phyloP scores from a whole-genome alignment of 2,797 vertebrate genomes.

The Oceanodroma leucorhoa region DNA sequence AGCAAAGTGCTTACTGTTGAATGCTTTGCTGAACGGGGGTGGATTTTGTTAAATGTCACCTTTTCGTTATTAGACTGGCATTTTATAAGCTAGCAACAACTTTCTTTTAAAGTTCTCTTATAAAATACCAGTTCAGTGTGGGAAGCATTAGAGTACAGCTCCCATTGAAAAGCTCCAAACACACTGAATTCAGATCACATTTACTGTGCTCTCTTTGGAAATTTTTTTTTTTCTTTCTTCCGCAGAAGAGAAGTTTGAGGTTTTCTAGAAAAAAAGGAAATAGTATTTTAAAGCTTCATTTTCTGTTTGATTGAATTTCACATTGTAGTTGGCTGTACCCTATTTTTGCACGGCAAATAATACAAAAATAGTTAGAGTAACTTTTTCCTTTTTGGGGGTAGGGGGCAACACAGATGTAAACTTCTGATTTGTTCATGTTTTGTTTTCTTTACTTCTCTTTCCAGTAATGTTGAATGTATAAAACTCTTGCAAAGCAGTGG shows the following conservation, averaged over 20 bases:
- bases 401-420: not conserved
- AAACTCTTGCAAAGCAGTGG: slow-evolving; percentile 93
- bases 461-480: slow-evolving; percentile 95
- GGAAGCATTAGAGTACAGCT: not conserved
- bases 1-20: not conserved
- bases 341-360: not conserved
- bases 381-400: not conserved
- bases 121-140: not conserved
- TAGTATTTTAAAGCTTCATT: not conserved
- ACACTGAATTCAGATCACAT: not conserved
- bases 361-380: not conserved
- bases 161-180: not conserved
- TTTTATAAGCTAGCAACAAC: slow-evolving; percentile 33
- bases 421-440: slow-evolving; percentile 19
- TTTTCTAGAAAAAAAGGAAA: not conserved
- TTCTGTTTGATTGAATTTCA: not conserved
- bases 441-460: slow-evolving; percentile 63
- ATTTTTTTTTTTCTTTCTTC: not conserved
- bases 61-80: slow-evolving; percentile 25
- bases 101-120: not conserved
- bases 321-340: not conserved
- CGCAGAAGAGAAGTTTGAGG: not conserved
- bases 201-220: not conserved
- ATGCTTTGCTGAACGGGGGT: not conserved
- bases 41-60: slow-evolving; percentile 37